Conservation (phyloP, 2,797 vertebrate genomes). For the Paratrypauchen microcephalus region DNA sequence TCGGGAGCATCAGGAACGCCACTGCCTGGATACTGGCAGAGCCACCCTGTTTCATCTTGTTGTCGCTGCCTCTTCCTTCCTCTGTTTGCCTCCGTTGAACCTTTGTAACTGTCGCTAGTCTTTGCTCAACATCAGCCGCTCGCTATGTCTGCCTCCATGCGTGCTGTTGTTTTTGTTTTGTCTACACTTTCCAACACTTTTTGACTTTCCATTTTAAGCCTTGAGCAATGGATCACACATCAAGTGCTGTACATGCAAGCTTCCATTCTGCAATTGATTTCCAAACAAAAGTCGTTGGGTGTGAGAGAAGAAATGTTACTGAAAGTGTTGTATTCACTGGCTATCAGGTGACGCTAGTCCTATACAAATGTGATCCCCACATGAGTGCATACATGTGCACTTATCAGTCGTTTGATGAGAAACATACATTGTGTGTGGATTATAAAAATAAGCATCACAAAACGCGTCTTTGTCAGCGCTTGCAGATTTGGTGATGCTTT, state of each 20-base stretch:
- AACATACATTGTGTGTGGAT: conserved; percentile 11
- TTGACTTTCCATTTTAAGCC: conserved; percentile 40
- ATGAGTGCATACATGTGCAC: conserved; percentile 25
- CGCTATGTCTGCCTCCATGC: conserved; percentile 60
- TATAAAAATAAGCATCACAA: conserved; percentile 14
- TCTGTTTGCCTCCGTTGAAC: conserved; percentile 72
- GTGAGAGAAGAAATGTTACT: conserved; percentile 25
- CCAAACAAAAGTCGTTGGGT: conserved; percentile 24
- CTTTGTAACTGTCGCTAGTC: conserved; percentile 77
- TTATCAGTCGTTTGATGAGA: conserved; percentile 37
- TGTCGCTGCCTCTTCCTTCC: conserved; percentile 48
- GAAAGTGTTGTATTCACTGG: conserved; percentile 34
- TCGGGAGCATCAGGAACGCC: conserved; percentile 70
- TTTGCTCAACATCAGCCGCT: conserved; percentile 69
- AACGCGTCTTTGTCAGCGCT: conserved; percentile 23
- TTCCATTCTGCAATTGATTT: conserved; percentile 20
- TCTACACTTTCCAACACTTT: conserved; percentile 44
- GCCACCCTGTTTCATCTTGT: conserved; percentile 68
- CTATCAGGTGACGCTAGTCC: conserved; percentile 15
- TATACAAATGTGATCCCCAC: conserved; percentile 22
- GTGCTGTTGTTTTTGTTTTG: conserved; percentile 69
- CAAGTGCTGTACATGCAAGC: conserved; percentile 21
- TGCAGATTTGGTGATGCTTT: conserved; percentile 50
- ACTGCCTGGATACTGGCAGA: conserved; percentile 63
- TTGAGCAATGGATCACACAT: conserved; percentile 34